Evolutionary conservation across 2,797 vertebrate species (phyloP), one percentile per base, ranked within the genome.

Genomic region (Erithacus rubecula): DNA sequence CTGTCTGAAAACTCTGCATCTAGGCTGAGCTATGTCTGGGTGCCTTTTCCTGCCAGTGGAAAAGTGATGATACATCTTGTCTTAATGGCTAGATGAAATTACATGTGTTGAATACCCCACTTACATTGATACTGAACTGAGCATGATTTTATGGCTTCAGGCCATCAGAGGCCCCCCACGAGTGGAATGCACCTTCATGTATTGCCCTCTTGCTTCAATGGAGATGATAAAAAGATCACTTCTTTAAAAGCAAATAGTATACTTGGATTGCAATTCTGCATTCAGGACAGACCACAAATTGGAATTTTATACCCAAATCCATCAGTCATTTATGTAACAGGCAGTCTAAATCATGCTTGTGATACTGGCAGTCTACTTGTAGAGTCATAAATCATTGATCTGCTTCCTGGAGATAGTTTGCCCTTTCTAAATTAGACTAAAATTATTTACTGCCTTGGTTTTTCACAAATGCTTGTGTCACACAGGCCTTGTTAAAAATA

Each of bases 321-420:
- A 26, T 80, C 56, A 29, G 8, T 65, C 43, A 51, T 60, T 75
- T 83, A 16, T 47, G 4, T 71, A 74, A 68, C 15, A 74, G 83
- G 27, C 47, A 75, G 44, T 59, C 39, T 81, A 76, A 80, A 86
- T 88, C 65, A 20, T 67, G n/a, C 29, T 49, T 63, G 39, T 36
- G 71, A 74, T 81, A 56, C 52, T 75, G 68, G 34, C 68, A 87
- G 36, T 71, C 43, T 55, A 49, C 83, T 77, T 51, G 15, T 77
- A 72, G 52, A 43, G 44, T 27, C 30, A 18, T 83, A 80, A 91
- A 87, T 77, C 65, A 72, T 80, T 83, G 37, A 74, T 70, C 85
- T 72, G 43, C 69, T 90, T 94, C 81, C 74, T 91, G 58, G 60
- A 83, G 77, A 83, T 83, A 77, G 84, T 93, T 75, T 83, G 20